Evolutionary conservation across 2,797 vertebrate species (phyloP).

Genomic region (Poecilia wingei): DNA sequence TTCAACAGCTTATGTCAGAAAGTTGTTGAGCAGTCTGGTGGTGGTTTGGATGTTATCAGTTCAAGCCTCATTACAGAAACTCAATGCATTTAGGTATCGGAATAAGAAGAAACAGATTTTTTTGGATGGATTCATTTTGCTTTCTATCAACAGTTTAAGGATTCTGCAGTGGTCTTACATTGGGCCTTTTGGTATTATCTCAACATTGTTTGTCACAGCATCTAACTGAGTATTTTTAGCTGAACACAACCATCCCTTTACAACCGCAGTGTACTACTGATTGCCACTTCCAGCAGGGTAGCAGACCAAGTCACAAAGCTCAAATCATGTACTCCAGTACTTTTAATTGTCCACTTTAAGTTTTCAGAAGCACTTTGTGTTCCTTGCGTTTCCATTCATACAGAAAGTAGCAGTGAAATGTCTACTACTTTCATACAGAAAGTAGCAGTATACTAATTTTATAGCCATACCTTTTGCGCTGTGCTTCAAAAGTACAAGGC

Average conservation of each 20-base stretch:
- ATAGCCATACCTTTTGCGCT: conserved; percentile 5
- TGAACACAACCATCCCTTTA: not conserved
- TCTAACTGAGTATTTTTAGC: not conserved
- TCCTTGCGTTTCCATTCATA: conserved; percentile 1
- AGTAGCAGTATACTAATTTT: conserved; percentile 11
- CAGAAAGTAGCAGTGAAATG: conserved; percentile 25
- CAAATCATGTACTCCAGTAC: not conserved
- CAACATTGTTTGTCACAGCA: not conserved
- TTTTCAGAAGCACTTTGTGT: conserved; percentile 18
- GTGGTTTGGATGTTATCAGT: not conserved
- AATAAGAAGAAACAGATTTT: not conserved
- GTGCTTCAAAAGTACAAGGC: conserved; percentile 5
- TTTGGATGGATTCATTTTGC: not conserved
- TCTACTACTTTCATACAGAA: no score
- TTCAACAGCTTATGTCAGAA: not conserved
- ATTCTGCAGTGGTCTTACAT: not conserved
- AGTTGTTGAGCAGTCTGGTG: not conserved
- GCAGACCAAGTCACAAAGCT: not conserved
- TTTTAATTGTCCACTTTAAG: not conserved
- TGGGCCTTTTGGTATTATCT: not conserved
- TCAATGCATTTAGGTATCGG: not conserved
- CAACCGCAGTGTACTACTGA: not conserved
- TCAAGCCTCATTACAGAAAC: not conserved
- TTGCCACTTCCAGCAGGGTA: not conserved
- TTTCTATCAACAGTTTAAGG: not conserved